These are phyloP conservation scores for Carassius carassius DNA, from an alignment of 2,113 vertebrate genomes.

Conservation along the genomic window DNA sequence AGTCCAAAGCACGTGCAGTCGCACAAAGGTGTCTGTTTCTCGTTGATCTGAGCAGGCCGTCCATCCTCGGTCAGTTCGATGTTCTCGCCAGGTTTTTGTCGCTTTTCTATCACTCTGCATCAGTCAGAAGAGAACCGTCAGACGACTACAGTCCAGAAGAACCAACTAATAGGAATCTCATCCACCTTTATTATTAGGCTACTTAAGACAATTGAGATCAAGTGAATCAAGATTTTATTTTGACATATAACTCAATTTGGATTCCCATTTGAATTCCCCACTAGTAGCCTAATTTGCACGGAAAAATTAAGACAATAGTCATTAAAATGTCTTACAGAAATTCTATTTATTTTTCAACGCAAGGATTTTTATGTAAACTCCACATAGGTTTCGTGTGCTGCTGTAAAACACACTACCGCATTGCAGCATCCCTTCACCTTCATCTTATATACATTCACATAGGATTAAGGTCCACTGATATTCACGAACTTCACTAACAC, in stretches of 20 bases:
- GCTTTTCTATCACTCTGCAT: slow-evolving; percentile 88
- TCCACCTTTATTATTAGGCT: neutral
- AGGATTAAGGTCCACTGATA: slow-evolving; percentile 53
- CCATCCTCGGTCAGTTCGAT: slow-evolving; percentile 97
- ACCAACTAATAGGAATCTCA: neutral
- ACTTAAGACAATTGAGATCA: neutral
- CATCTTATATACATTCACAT: slow-evolving; percentile 74
- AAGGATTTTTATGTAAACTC: neutral
- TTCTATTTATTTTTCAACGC: neutral
- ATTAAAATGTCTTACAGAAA: neutral
- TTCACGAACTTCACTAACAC: slow-evolving; percentile 54
- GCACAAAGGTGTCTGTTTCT: slow-evolving; percentile 87
- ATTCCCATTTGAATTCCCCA: neutral
- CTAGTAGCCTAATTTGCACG: neutral
- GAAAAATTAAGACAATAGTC: neutral
- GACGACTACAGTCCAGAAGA: neutral
- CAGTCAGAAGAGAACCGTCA: neutral
- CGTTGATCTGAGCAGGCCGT: slow-evolving; percentile 80
- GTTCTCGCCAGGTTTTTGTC: slow-evolving; percentile 85
- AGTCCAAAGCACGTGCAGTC: slow-evolving; percentile 95
- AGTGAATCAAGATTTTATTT: neutral
- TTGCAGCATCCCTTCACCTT: slow-evolving; percentile 74
- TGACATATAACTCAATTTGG: neutral
- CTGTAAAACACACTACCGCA: slow-evolving; percentile 68
- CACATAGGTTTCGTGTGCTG: slow-evolving; percentile 13